Evolutionary conservation across 2,888 invertebrate genomes (phyloP).

Genomic region (Congeria kusceri): DNA sequence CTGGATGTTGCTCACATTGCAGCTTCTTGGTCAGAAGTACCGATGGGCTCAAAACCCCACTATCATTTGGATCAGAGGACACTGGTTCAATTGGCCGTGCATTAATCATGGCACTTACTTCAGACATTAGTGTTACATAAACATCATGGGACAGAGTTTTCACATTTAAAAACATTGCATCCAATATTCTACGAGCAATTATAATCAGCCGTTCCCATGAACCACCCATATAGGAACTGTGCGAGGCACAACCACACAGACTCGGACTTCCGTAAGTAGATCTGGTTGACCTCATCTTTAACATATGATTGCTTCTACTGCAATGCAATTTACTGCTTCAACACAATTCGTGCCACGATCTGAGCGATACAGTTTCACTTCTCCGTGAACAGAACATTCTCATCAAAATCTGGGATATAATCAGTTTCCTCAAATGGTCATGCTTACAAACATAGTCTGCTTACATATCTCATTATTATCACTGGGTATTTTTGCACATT

Average conservation of each 20-base stretch:
- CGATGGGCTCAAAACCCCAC: background rate
- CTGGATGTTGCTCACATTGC: background rate
- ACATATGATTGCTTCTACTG: background rate
- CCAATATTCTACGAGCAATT: background rate
- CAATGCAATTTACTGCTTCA: background rate
- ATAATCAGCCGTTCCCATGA: background rate
- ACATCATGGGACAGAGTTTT: background rate
- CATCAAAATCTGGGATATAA: background rate
- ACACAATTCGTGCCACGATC: background rate
- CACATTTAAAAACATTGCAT: background rate
- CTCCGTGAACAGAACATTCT: background rate
- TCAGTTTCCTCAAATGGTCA: background rate
- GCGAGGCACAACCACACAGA: background rate
- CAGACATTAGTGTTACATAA: background rate
- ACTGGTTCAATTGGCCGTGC: background rate
- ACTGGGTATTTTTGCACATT: background rate
- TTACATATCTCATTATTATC: background rate
- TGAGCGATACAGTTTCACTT: background rate
- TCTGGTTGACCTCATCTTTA: background rate
- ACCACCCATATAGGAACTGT: background rate
- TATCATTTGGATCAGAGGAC: background rate
- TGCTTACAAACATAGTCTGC: background rate
- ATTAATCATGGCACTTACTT: background rate
- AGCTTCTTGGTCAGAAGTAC: background rate
- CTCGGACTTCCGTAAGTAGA: background rate